Base-by-base conservation (phyloP, 2,113 vertebrate genomes). In the Pollachius pollachius region DNA sequence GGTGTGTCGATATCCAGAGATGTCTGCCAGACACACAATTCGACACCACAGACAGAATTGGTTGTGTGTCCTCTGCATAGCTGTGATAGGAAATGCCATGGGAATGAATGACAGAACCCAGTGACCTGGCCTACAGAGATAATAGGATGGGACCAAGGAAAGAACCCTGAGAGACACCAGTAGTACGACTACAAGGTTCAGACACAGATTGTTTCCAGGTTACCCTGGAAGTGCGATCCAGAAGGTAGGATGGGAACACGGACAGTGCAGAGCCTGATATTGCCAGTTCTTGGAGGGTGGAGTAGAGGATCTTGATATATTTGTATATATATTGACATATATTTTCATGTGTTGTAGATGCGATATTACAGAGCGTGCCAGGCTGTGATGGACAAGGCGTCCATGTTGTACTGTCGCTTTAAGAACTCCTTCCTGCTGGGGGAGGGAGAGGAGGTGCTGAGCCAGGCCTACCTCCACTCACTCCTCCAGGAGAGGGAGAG, bases 371-470 rank as follows among this genome's bases (percentile, higher is more conserved):
- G 95, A 68, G 94, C 94, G 13, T 98, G 89, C 84, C 94, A 95
- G 81, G 91, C 94, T 77, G 91, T 99, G 80, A 98, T 98, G 97
- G 94, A 97, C 77, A 99, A 99, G 69, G 94, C 97, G 48, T 95
- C 96, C 12, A 99, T 99, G 96, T 81, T 98, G 0, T 98, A 98
- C 80, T 96, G 96, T 88, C 96, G 96, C 80, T 98, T 98, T 85
- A 99, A 99, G 70, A 96, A 96, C 67, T 92, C 95, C 90, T 98
- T 94, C 89, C 93, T 99, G 62, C 89, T 96, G 75, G 96, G 95
- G 58, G 96, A 97, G 86, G 93, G 94, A 5, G 95, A 98, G 84
- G 95, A 96, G 78, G 91, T 95, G 81, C 94, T 98, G 84, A 96
- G 95, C 2, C 92, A 95, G 66, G 87, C 94, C 68, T 92, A 96